Base-by-base conservation (phyloP, 2,113 vertebrate species). In the Siniperca knerii region DNA sequence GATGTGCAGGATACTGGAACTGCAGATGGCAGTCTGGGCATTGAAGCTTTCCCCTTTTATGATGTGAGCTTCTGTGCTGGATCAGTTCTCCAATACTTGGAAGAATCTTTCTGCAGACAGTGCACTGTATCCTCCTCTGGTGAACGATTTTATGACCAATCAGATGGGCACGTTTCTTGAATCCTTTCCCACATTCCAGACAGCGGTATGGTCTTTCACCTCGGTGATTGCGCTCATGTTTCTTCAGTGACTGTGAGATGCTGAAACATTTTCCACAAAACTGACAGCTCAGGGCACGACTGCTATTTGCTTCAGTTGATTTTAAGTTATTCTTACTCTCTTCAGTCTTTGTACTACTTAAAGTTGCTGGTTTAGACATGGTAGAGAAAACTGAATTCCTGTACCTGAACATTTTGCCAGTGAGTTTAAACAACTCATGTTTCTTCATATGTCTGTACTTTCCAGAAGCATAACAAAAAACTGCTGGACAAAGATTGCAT, bases 141-240 rank as follows among this genome's bases (percentile, higher is more conserved):
- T 96, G 96, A 44, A 92, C 80, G 23, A 74, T 88, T 90, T 93
- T 94, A 82, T 96, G 95, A 67, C 81, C 5, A 18, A 90, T 65
- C n/a, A 96, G 85, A 87, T 95, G 66, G 9, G 76, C 12, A 61
- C 6, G 88, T 74, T 80, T 93, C 55, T 90, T 90, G 83, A 96
- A 96, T 50, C 62, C 54, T 75, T 94, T 94, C 20, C 93, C 92
- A 90, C 96, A 96, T 54, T 95, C 90, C 73, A 93, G 82, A 83
- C 96, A 96, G 55, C 44, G 75, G 79, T 93, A 96, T 4, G 95
- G 95, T 87, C 67, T 94, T 75, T 95, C 95, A 66, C 94, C 94
- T 61, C 60, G 80, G 87, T 96, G 96, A 83, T 13, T 66, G 4
- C 12, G 66, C 55, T 92, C 77, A 83, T 96, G 96, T 55, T 81